A percentile compares a stretch with the other conserved stretches of the same genome.
Conservation (phyloP, 2,888 invertebrate genomes). For the Lithophane socia region DNA sequence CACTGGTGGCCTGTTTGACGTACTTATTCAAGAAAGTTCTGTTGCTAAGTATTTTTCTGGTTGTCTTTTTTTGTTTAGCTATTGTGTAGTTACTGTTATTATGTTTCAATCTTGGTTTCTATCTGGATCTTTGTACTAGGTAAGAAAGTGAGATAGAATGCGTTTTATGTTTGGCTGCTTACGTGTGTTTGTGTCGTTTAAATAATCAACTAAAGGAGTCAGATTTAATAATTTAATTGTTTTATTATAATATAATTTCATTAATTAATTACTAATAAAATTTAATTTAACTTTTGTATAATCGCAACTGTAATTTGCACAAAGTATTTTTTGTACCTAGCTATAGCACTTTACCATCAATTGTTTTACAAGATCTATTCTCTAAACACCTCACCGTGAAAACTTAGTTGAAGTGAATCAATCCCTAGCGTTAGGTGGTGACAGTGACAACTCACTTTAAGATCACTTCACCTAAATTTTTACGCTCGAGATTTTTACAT, state of each 20-base stretch:
- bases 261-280: no score
- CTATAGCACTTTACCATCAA: neutral
- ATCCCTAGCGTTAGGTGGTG: no score
- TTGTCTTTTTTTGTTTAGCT: conserved; percentile 5
- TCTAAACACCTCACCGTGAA: no score
- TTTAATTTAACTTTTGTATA: no score
- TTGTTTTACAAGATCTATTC: neutral
- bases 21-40: conserved; percentile 44
- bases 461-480: no score
- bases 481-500: no score
- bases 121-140: neutral
- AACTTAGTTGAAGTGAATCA: no score
- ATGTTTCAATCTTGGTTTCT: conserved; percentile 27
- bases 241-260: no score
- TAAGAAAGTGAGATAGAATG: neutral
- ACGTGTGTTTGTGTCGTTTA: neutral
- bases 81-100: conserved; percentile 7
- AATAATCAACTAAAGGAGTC: neutral
- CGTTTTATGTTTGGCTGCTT: neutral
- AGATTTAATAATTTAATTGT: neutral
- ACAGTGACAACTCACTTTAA: no score
- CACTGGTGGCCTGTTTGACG: conserved; percentile 34
- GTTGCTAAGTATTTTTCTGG: conserved; percentile 38
- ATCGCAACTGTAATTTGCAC: neutral
- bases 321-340: neutral